These are phyloP conservation scores for Trachelus stipa DNA, from an alignment of 2,888 invertebrate species.

Conservation along the genomic window DNA sequence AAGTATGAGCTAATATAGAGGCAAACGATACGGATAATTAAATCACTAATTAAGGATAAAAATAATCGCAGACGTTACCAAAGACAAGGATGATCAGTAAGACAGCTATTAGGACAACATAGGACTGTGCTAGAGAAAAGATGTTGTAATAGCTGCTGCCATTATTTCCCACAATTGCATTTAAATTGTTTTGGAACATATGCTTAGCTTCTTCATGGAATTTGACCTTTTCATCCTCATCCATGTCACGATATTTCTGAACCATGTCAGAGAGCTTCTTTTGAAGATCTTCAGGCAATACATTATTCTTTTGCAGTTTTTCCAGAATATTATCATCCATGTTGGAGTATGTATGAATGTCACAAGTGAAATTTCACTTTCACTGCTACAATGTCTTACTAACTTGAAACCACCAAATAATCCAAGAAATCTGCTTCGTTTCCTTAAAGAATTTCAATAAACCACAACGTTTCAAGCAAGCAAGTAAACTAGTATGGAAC, in stretches of 20 bases:
- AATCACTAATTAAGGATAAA: not conserved
- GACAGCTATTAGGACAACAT: not conserved
- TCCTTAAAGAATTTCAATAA: not conserved
- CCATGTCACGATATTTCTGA: constrained; percentile 43
- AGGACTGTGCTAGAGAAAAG: not conserved
- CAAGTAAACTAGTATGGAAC: not conserved
- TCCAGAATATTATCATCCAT: constrained; percentile 28
- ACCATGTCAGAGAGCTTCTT: constrained; percentile 37
- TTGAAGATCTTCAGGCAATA: constrained; percentile 26
- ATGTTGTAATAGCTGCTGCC: not conserved
- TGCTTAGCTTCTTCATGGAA: constrained; percentile 51
- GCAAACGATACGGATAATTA: not conserved
- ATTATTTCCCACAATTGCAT: not conserved
- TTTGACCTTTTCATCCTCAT: constrained; percentile 59
- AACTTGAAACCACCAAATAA: not conserved
- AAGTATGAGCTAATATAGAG: constrained; percentile 1
- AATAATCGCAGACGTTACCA: constrained; percentile 1
- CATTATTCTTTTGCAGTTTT: constrained; percentile 16
- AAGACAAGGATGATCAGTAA: constrained; percentile 40
- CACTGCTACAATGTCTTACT: not conserved
- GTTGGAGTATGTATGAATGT: constrained; percentile 6
- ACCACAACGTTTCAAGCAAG: not conserved
- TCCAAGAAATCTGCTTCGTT: not conserved
- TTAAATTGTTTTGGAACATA: constrained; percentile 64
- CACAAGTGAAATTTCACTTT: constrained; percentile 1